Evolutionary conservation across 2,797 vertebrate species (phyloP).

Genomic region (Muraenolepis orangiensis): DNA sequence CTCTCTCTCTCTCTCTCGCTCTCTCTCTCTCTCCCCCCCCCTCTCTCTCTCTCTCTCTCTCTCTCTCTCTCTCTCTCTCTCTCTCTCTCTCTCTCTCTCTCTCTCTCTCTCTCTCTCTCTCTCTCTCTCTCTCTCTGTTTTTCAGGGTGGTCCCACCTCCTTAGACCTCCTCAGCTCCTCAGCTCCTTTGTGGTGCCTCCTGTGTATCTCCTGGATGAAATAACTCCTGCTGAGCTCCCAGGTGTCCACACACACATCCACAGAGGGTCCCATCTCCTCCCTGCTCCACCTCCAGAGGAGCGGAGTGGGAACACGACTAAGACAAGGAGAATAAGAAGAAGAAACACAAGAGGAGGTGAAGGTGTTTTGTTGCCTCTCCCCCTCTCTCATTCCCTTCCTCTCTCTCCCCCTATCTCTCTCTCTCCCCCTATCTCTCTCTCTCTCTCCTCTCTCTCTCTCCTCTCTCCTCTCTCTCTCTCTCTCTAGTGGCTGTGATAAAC

Average conservation of each 20-base stretch:
- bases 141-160: background rate
- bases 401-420: too few relatives aligned
- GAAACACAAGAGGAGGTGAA: background rate
- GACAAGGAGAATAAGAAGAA: background rate
- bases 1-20: too few relatives aligned
- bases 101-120: background rate
- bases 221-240: background rate
- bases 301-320: background rate
- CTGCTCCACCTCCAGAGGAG: background rate
- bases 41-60: too few relatives aligned
- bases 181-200: background rate
- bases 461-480: background rate
- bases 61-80: too few relatives aligned
- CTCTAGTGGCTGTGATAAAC: background rate
- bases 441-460: too few relatives aligned
- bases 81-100: background rate
- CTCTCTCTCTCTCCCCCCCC: too few relatives aligned
- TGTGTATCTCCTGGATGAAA: background rate
- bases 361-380: background rate
- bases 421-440: too few relatives aligned
- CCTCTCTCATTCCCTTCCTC: too few relatives aligned
- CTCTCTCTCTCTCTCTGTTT: too few relatives aligned
- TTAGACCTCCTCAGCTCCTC: background rate
- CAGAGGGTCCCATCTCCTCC: background rate
- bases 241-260: background rate